These are phyloP conservation scores for Coremacera marginata DNA, from an alignment of 2,888 invertebrate species.

Conservation along the genomic window DNA sequence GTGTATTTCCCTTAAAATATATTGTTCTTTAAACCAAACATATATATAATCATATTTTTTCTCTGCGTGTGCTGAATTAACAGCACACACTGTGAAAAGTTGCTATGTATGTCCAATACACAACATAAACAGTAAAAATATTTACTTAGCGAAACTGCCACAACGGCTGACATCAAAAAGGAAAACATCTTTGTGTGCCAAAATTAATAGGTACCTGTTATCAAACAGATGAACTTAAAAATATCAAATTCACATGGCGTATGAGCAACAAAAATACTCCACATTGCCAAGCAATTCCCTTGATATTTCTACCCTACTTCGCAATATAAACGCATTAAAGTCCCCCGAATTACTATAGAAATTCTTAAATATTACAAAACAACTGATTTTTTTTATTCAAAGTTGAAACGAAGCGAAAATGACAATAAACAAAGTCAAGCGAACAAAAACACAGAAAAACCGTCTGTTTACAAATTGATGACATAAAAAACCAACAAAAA, in stretches of 20 bases:
- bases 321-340: conserved; percentile 35
- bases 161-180: too few relatives aligned
- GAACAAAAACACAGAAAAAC: conserved; percentile 13
- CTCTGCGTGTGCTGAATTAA: too few relatives aligned
- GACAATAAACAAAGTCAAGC: conserved; percentile 35
- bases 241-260: conserved; percentile 50
- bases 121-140: too few relatives aligned
- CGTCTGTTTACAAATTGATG: conserved; percentile 60
- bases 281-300: conserved; percentile 44
- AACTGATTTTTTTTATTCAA: conserved; percentile 50
- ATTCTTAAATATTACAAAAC: conserved; percentile 25
- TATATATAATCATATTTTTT: too few relatives aligned
- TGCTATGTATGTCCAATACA: too few relatives aligned
- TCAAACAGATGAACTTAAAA: neutral
- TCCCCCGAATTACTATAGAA: neutral
- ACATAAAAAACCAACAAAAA: conserved; percentile 52
- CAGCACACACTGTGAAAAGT: too few relatives aligned
- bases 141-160: too few relatives aligned
- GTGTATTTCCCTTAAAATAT: too few relatives aligned
- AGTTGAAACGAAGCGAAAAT: neutral
- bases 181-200: too few relatives aligned
- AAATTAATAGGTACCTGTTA: neutral
- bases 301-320: conserved; percentile 51
- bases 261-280: conserved; percentile 53
- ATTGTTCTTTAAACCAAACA: too few relatives aligned